Base-by-base conservation (phyloP, 35 echinoderm and acorn worm genomes). In the Diadema setosum region DNA sequence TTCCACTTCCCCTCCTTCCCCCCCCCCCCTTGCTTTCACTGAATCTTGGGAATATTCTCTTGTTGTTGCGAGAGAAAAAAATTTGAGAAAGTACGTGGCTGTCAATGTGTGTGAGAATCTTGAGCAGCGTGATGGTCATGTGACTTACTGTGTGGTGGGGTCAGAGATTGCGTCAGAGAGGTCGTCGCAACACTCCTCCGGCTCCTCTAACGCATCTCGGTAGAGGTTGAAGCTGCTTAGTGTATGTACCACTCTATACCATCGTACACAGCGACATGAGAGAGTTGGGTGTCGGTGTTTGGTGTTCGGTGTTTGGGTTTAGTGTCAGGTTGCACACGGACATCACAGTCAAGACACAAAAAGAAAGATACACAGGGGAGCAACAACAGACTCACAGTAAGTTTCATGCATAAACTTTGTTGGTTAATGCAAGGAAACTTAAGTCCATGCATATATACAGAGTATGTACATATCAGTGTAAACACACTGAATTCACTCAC, bases 111-210 rank as follows among this genome's bases (percentile, higher is more conserved):
- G n/a, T n/a, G n/a, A n/a, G n/a, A n/a, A n/a, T n/a, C n/a, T n/a
- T n/a, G n/a, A n/a, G n/a, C n/a, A n/a, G n/a, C n/a, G n/a, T n/a
- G n/a, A n/a, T n/a, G n/a, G n/a, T n/a, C n/a, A n/a, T n/a, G n/a
- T n/a, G 5, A 97, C 95, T 97, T 97, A 97, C 95, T 97, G 95
- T 40, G 95, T 97, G 31, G 95, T 97, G 4, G 95, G 95, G 46
- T 97, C 95, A 82, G 95, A 67, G n/a, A 97, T 93, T 32, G 95
- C 95, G 65, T 97, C 95, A 2, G 83, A 84, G 29, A 97, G 84
- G 39, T 93, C 95, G 45, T 97, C 95, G 93, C 90, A 97, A 33
- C 80, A 93, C 42, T 97, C 91, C 46, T 90, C 80, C 5, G 88
- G 81, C 55, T 90, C 88, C 65, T 93, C 91, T 41, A 89, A 76